Evolutionary conservation across 1,140 invertebrate genomes (phyloP).

Genomic region (Scaptomyza montana): DNA sequence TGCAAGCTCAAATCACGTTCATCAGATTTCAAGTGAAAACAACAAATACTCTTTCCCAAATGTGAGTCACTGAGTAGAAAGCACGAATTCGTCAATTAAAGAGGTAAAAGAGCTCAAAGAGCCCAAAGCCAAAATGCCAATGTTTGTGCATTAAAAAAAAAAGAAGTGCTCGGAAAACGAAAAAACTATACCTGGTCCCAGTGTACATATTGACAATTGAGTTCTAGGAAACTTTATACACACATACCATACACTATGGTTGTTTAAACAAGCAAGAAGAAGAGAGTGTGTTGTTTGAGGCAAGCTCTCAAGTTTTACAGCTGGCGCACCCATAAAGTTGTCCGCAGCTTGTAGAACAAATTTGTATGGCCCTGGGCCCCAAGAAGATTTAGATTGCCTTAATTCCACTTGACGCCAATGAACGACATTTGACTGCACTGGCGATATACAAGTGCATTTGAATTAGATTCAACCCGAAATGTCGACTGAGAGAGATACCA

Average conservation of each 20-base stretch:
- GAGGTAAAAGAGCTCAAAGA: constrained; percentile 8
- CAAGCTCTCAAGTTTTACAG: constrained; percentile 30
- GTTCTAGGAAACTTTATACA: constrained; percentile 62
- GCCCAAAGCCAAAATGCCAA: constrained; percentile 27
- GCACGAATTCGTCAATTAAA: constrained; percentile 8
- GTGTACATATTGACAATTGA: constrained; percentile 68
- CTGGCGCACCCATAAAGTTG: constrained; percentile 61
- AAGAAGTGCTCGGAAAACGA: too few relatives aligned
- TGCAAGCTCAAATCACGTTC: too few relatives aligned
- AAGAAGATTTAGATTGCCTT: constrained; percentile 60
- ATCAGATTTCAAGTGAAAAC: constrained; percentile 60
- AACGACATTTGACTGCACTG: constrained; percentile 44
- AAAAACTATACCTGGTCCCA: constrained; percentile 45
- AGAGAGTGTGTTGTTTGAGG: not conserved
- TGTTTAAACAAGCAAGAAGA: constrained; percentile 44
- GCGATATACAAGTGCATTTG: constrained; percentile 42
- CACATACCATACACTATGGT: not conserved
- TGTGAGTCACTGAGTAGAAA: constrained; percentile 24
- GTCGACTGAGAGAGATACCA: not conserved
- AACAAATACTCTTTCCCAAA: constrained; percentile 14
- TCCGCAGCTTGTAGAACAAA: constrained; percentile 17
- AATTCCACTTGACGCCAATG: constrained; percentile 75
- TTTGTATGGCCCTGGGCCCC: constrained; percentile 11
- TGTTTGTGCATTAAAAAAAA: constrained; percentile 56
- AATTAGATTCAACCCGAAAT: constrained; percentile 17